phyloP scores from a whole-genome alignment of 30 jellyfish, hydroid and myxozoan genomes.

The Euphysa ruthae region DNA sequence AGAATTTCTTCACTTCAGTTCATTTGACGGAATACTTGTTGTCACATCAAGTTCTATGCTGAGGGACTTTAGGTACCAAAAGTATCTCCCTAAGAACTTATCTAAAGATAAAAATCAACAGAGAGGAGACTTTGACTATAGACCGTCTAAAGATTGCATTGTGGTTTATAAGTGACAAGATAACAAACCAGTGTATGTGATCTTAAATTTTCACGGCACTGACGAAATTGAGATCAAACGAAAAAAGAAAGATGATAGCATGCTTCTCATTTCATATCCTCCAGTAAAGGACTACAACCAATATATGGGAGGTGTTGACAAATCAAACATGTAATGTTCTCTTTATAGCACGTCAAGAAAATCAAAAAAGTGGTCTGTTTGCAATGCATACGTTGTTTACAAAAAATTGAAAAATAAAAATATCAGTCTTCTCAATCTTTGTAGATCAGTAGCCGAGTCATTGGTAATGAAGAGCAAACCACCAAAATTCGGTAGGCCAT shows the following conservation, averaged over 20 bases:
- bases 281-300: slow-evolving; percentile 43
- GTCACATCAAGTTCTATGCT: slow-evolving; percentile 10
- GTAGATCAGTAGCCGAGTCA: slow-evolving; percentile 59
- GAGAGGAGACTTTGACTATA: slow-evolving; percentile 22
- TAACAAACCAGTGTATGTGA: slow-evolving; percentile 33
- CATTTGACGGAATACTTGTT: slow-evolving; percentile 33
- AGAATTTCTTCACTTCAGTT: slow-evolving; percentile 35
- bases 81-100: neutral
- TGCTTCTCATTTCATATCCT: slow-evolving; percentile 11
- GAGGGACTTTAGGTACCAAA: neutral
- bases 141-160: slow-evolving; percentile 34
- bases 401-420: slow-evolving; percentile 28
- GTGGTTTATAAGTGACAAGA: slow-evolving; percentile 39
- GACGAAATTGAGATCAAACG: slow-evolving; percentile 27
- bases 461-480: slow-evolving; percentile 44
- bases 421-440: slow-evolving; percentile 24
- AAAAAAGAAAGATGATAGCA: slow-evolving; percentile 28
- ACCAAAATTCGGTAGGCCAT: slow-evolving; percentile 76
- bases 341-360: slow-evolving; percentile 50
- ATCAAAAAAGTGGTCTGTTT: slow-evolving; percentile 55
- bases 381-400: slow-evolving; percentile 60
- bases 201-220: slow-evolving; percentile 53
- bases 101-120: neutral
- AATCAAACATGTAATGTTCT: slow-evolving; percentile 68
- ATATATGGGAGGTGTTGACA: slow-evolving; percentile 65